Base-by-base conservation (phyloP, 2,888 invertebrate genomes). In the Rutpela maculata region DNA sequence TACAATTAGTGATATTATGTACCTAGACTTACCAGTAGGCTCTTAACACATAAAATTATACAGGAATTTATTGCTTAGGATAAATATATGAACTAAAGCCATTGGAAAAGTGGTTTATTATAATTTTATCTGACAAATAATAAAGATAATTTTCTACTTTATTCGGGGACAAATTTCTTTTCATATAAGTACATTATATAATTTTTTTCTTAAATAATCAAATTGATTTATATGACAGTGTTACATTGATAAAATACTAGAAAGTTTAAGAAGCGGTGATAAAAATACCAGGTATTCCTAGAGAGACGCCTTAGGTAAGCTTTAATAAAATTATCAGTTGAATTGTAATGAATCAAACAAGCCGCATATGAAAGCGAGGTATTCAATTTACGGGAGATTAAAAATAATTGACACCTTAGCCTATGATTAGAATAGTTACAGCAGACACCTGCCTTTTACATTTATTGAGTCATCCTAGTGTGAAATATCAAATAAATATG, bases 301-400 rank as follows among this genome's bases (percentile, higher is more conserved):
- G 43, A 43, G 43, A 43, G 43, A 43, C 12, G 15, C 43, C 12
- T 15, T n/a, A 9, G 12, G 43, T 43, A 15, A 43, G 43, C 43
- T 43, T 15, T 43, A 43, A 43, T 43, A 43, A 11, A 43, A 43
- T 43, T 43, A 43, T 2, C 43, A 43, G 43, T 15, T 43, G 43
- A 43, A 43, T 43, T 43, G 43, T 43, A 43, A 43, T 43, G 43
- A 43, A 15, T 43, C 43, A 43, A 43, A 43, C 15, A 43, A 43
- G 43, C 43, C 43, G 43, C 43, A 43, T 43, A 43, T 43, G 43
- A 43, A 43, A 43, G 43, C 43, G 43, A 43, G 15, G 12, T 43
- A 43, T 43, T 43, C 43, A 43, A 43, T 43, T 43, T 43, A 43
- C 43, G 43, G 43, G 43, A 43, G 43, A 43, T 43, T 43, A 43